These are phyloP conservation scores for Ceratina calcarata DNA, from an alignment of 1,140 invertebrate genomes.

Conservation along the genomic window DNA sequence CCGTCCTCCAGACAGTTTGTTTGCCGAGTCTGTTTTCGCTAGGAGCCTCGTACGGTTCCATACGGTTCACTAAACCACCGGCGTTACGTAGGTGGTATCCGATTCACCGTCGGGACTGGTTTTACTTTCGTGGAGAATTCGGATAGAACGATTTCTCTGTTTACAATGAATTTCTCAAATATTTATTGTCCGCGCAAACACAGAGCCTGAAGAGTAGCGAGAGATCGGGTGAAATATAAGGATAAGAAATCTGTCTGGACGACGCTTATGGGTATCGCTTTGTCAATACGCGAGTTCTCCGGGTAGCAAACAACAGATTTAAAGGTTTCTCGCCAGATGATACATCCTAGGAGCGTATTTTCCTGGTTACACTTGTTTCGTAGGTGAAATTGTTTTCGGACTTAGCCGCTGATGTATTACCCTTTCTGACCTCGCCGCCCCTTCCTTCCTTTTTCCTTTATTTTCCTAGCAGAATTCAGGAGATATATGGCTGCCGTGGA, in stretches of 20 bases:
- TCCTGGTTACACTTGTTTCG: neutral
- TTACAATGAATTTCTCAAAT: neutral
- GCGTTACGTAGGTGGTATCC: neutral
- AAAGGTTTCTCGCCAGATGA: neutral
- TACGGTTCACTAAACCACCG: constrained; percentile 8
- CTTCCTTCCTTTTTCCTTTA: neutral
- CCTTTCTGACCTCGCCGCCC: neutral
- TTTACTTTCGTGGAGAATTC: neutral
- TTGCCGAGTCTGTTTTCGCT: no score
- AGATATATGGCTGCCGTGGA: constrained; percentile 30
- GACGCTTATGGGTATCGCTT: no score
- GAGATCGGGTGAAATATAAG: neutral
- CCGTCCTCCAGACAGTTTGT: constrained; percentile 1
- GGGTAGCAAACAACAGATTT: neutral
- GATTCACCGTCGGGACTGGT: neutral
- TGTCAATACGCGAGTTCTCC: no score
- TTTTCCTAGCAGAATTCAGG: constrained; percentile 20
- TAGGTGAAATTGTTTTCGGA: constrained; percentile 36
- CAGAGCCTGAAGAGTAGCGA: no score
- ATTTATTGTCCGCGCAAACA: neutral
- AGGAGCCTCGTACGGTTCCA: neutral
- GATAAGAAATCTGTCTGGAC: no score
- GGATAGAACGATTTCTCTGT: neutral
- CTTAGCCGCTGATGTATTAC: constrained; percentile 32
- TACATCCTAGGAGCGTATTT: constrained; percentile 3